phyloP scores from a whole-genome alignment of 2,113 vertebrate genomes.

The Aphelocoma coerulescens region DNA sequence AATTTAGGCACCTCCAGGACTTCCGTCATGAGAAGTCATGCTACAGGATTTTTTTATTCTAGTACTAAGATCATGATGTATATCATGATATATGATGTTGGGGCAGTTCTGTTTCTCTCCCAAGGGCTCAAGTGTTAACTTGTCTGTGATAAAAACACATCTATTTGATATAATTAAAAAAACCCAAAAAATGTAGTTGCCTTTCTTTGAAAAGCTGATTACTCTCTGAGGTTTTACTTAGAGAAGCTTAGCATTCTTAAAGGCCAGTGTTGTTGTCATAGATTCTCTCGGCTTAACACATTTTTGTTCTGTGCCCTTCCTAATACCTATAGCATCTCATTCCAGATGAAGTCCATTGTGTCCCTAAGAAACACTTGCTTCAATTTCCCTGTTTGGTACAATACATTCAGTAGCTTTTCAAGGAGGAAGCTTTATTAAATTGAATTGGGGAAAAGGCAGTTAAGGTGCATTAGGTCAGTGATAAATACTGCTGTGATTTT shows the following conservation, averaged over 20 bases:
- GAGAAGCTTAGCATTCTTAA: background rate
- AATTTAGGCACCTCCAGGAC: background rate
- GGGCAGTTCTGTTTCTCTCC: background rate
- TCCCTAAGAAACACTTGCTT: background rate
- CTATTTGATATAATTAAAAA: background rate
- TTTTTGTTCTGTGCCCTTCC: background rate
- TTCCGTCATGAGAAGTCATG: background rate
- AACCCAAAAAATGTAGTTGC: background rate
- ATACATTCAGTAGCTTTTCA: rapidly evolving
- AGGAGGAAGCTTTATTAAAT: background rate
- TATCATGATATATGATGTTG: background rate
- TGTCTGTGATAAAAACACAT: background rate
- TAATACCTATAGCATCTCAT: background rate
- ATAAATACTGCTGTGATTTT: background rate
- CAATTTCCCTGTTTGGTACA: background rate
- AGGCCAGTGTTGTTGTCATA: background rate
- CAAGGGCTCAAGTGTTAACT: background rate
- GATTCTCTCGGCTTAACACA: background rate
- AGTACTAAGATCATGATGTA: background rate
- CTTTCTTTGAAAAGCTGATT: background rate
- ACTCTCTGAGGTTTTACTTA: background rate
- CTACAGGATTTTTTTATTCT: background rate
- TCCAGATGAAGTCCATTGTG: background rate
- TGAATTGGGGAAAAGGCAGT: background rate
- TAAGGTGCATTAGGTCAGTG: background rate